Evolutionary conservation across 2,888 invertebrate genomes (phyloP).

Genomic region (Lasioglossum morio): DNA sequence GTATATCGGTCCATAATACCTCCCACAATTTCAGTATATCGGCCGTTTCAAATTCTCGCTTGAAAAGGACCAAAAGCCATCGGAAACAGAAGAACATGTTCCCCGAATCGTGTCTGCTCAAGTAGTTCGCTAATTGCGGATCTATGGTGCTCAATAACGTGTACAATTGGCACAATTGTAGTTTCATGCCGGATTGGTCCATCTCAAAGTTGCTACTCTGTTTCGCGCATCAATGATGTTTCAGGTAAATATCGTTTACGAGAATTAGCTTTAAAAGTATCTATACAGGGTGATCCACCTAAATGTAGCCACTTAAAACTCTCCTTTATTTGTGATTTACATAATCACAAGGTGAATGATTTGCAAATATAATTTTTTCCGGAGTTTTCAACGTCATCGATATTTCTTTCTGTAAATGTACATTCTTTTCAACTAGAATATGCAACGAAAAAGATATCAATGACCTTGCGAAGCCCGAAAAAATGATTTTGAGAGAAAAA

Average conservation of each 20-base stretch:
- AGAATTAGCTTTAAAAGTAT: background rate
- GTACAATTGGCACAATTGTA: conserved; percentile 94
- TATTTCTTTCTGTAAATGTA: too few relatives aligned
- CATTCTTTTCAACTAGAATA: too few relatives aligned
- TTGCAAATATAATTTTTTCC: too few relatives aligned
- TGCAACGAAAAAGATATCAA: too few relatives aligned
- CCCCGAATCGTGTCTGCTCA: conserved; percentile 94
- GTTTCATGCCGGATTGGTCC: conserved; percentile 98
- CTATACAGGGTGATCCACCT: too few relatives aligned
- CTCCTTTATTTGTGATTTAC: too few relatives aligned
- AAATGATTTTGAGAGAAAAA: too few relatives aligned
- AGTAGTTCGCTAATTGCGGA: conserved; percentile 93
- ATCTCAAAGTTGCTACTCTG: conserved; percentile 97
- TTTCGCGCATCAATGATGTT: conserved; percentile 65
- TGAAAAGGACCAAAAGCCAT: conserved; percentile 98
- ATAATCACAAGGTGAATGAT: too few relatives aligned
- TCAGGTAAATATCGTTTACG: background rate
- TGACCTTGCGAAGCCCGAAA: too few relatives aligned
- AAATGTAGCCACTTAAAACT: too few relatives aligned
- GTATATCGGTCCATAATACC: conserved; percentile 97
- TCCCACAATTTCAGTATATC: conserved; percentile 98
- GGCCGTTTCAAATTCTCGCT: conserved; percentile 94
- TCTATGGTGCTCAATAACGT: conserved; percentile 92
- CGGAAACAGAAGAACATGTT: conserved; percentile 99
- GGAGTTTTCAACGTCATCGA: too few relatives aligned